Base-by-base conservation (phyloP, 2,888 invertebrate species). In the Ptilodon capucinus region DNA sequence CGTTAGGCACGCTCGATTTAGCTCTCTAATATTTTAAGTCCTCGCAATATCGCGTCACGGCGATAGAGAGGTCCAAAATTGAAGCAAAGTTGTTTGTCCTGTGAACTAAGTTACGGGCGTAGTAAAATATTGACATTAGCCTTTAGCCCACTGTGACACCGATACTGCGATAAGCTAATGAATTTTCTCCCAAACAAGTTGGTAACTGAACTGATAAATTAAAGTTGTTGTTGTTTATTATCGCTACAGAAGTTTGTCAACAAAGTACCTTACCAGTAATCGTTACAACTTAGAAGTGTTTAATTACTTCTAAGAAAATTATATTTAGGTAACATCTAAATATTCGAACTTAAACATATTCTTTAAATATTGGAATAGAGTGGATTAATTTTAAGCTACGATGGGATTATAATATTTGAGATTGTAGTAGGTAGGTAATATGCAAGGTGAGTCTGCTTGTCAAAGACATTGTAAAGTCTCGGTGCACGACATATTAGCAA, bases 111-210 rank as follows among this genome's bases (percentile, higher is more conserved):
- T 46, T 57, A 35, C 4, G 35, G 17, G 14, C n/a, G 13, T 65
- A 66, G 69, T 73, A 70, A 71, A 81, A 80, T 79, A 80, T 81
- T 82, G 76, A 76, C 74, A 62, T 65, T 71, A 69, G 60, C 67
- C 68, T 68, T 63, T 70, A 71, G 71, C 70, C 65, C 51, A 46
- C 58, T 60, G 49, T 55, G 54, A 68, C 68, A 70, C 59, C 58
- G 73, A 69, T 71, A 74, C 68, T 49, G 51, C 59, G 75, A 72
- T 76, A 74, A 71, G 74, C 69, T 77, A 77, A 79, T 76, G 68
- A 76, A 76, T 74, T 76, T 68, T 60, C 64, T 64, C 69, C 57
- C 55, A 63, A 76, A 75, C 68, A 70, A 75, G 63, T 47, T 40
- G 40, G 44, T 44, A 41, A 47, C 54, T 50, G 19, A 58, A 51